Base-by-base conservation (phyloP, 2,113 vertebrate species). In the Ammospiza nelsoni region DNA sequence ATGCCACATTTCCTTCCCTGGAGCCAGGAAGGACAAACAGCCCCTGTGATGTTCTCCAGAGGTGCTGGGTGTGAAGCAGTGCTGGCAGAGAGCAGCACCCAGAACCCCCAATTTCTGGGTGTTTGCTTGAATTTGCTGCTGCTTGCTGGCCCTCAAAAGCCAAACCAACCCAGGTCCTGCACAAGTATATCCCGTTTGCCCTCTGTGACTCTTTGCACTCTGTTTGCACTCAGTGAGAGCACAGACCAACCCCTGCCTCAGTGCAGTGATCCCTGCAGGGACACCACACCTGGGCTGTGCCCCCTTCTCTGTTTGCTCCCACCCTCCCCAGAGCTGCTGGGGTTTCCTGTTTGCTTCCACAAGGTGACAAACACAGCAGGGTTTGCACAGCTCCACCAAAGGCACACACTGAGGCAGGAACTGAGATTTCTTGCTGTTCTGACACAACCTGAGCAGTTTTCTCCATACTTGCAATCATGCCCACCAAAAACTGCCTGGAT, bases 401-500 rank as follows among this genome's bases (percentile, higher is more conserved):
- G 28, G 16, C 2, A 21, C 54, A 11, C 8, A 35, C 0, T 0
- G 0, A 19, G 1, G 11, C 54, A 39, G 44, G 18, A 67, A 15
- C 49, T 9, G 72, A 52, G 33, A 18, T 4, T 9, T 23, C 39
- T 10, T 54, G 29, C 79, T 49, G 2, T 21, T 67, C 66, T 31
- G n/a, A 17, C 2, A 29, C 43, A 23, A 6, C 2, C 43, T 49
- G 51, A 61, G 46, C 44, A 11, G 15, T 35, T 79, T 71, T 62
- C 57, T 43, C 67, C 43, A 7, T 1, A 15, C 19, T 14, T n/a
- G 22, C 18, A 27, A 25, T 24, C 25, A 6, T 0, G 7, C 24
- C 29, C n/a, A 13, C n/a, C 37, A 69, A 43, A 84, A 77, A 2
- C 43, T 11, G 46, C 52, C 33, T 8, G 48, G 37, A 22, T 67